Conservation (phyloP, 2,797 vertebrate species). For the Numenius phaeopus region DNA sequence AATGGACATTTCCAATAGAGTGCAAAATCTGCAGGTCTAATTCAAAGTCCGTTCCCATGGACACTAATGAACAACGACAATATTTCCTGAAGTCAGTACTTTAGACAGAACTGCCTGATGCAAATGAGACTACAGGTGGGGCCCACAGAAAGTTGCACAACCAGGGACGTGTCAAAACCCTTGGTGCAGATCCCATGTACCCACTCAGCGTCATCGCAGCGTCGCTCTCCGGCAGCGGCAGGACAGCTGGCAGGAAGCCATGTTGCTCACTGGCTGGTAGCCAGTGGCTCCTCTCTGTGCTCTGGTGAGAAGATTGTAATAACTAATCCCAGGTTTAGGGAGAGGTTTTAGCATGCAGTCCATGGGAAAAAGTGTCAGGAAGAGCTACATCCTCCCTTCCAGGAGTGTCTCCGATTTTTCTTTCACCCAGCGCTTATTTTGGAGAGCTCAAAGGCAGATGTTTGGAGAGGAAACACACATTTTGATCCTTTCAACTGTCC, state of each 20-base stretch:
- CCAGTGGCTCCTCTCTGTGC: neutral
- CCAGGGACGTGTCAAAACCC: neutral
- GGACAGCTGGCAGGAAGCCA: neutral
- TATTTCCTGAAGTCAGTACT: neutral
- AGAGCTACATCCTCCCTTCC: neutral
- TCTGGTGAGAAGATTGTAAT: neutral
- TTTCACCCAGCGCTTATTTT: neutral
- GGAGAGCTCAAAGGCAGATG: neutral
- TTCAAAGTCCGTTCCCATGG: neutral
- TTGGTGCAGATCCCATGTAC: neutral
- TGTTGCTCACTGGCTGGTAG: neutral
- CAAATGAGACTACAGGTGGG: neutral
- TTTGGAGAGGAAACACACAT: neutral
- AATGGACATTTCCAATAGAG: neutral
- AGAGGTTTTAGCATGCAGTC: neutral
- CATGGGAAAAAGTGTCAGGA: neutral
- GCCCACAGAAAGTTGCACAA: neutral
- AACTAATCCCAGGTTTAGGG: neutral
- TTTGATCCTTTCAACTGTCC: neutral
- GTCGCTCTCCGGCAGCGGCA: fast-evolving
- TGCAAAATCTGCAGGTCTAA: neutral
- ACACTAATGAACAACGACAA: neutral
- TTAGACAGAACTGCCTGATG: neutral
- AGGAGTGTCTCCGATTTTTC: neutral
- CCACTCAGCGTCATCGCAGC: fast-evolving